phyloP scores from a whole-genome alignment of 2,113 vertebrate genomes.

The Syngnathus scovelli region DNA sequence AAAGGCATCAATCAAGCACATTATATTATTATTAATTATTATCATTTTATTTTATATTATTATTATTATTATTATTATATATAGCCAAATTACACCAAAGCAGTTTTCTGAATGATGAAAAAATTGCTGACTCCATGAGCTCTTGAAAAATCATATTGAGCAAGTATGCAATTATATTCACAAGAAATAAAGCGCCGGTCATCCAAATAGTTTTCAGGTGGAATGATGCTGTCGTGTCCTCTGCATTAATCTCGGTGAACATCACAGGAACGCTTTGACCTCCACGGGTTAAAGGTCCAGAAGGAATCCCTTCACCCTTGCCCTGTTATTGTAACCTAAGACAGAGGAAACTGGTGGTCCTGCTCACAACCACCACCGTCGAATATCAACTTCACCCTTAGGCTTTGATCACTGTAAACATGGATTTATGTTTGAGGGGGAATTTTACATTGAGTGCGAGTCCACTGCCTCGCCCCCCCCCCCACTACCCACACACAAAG shows the following conservation, averaged over 20 bases:
- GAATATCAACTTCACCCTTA: slow-evolving; percentile 39
- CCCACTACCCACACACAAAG: slow-evolving; percentile 20
- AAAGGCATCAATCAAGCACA: background rate
- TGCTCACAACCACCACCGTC: slow-evolving; percentile 22
- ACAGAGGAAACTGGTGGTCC: slow-evolving; percentile 50
- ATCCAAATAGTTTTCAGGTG: slow-evolving; percentile 34
- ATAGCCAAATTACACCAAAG: too few relatives aligned
- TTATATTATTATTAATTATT: too few relatives aligned
- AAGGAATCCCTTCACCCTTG: slow-evolving; percentile 74
- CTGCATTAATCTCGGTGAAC: slow-evolving; percentile 76
- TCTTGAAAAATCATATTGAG: too few relatives aligned
- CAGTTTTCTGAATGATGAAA: too few relatives aligned
- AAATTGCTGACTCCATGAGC: too few relatives aligned
- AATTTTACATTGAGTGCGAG: slow-evolving; percentile 8
- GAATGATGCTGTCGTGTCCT: slow-evolving; percentile 46
- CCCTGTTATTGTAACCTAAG: slow-evolving; percentile 71
- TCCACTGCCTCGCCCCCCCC: too few relatives aligned
- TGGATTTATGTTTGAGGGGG: slow-evolving; percentile 18
- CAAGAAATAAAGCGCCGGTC: slow-evolving; percentile 18
- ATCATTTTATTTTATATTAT: too few relatives aligned
- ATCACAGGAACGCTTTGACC: slow-evolving; percentile 67
- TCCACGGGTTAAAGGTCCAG: slow-evolving; percentile 71
- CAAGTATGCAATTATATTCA: too few relatives aligned
- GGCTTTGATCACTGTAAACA: slow-evolving; percentile 23
- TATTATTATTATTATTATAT: too few relatives aligned